Evolutionary conservation across 2,888 invertebrate genomes (phyloP).

Genomic region (Agrilus mali): DNA sequence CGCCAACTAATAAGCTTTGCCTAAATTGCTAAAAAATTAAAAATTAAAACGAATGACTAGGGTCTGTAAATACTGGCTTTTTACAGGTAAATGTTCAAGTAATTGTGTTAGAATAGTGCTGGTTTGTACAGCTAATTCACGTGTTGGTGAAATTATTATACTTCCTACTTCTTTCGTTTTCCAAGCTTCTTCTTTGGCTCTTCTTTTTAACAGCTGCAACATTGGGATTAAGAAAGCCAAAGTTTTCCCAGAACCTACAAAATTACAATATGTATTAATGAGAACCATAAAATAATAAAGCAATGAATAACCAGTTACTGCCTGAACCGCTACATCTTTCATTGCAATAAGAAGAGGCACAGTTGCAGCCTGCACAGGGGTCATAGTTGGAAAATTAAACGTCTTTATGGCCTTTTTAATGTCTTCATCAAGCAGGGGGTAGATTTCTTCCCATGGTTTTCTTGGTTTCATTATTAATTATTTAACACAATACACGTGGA

Average conservation of each 20-base stretch:
- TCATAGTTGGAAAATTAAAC: constrained; percentile 43
- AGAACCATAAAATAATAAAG: not conserved
- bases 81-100: constrained; percentile 33
- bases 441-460: constrained; percentile 38
- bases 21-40: constrained; percentile 30
- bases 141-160: constrained; percentile 86
- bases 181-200: constrained; percentile 49
- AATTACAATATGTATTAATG: not conserved
- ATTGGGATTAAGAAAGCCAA: constrained; percentile 89
- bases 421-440: constrained; percentile 31
- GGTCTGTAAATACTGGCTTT: constrained; percentile 12
- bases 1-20: constrained; percentile 65
- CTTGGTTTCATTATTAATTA: too few relatives aligned
- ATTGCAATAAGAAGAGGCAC: constrained; percentile 79
- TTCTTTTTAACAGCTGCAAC: constrained; percentile 64
- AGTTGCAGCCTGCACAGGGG: constrained; percentile 66
- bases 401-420: constrained; percentile 36
- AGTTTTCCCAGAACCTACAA: constrained; percentile 87
- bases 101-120: constrained; percentile 47
- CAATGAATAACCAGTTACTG: constrained; percentile 55
- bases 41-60: not conserved
- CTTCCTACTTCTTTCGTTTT: constrained; percentile 70
- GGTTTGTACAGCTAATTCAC: constrained; percentile 90
- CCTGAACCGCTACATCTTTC: constrained; percentile 96
- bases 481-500: too few relatives aligned